A percentile compares a stretch with the other conserved stretches of the same genome.
Conservation (phyloP, 2,888 invertebrate species). For the Suillia variegata region DNA sequence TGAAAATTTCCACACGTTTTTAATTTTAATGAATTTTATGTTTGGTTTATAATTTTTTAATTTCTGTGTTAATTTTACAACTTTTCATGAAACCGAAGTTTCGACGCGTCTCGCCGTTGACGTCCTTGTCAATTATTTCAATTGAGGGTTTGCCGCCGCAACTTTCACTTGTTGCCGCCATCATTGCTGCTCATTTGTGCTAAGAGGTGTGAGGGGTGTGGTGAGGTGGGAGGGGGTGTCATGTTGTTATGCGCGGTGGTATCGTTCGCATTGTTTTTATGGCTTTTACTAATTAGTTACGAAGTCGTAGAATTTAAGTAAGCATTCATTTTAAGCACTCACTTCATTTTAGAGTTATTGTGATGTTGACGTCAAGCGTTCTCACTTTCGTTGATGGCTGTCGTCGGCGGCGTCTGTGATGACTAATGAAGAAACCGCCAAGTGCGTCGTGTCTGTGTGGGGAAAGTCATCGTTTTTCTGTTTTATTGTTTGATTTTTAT, state of each 20-base stretch:
- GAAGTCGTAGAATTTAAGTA: constrained; percentile 54
- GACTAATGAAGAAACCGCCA: constrained; percentile 33
- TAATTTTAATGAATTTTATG: constrained; percentile 55
- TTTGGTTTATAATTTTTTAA: constrained; percentile 37
- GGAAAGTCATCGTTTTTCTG: no score
- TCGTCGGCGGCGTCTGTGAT: no score
- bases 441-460: no score
- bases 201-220: no score
- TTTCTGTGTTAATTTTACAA: constrained; percentile 32
- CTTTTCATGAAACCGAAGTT: neutral
- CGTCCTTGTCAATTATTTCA: constrained; percentile 17
- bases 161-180: constrained; percentile 44
- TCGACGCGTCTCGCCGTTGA: no score
- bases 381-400: constrained; percentile 16
- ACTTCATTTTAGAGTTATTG: constrained; percentile 36
- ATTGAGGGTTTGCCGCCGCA: constrained; percentile 12
- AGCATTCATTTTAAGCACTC: constrained; percentile 44
- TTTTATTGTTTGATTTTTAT: no score
- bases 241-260: constrained; percentile 31
- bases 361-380: constrained; percentile 36
- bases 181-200: constrained; percentile 19
- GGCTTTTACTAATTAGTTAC: constrained; percentile 56
- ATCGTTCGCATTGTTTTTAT: constrained; percentile 50
- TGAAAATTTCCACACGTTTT: constrained; percentile 54
- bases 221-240: no score